Conservation (phyloP, 2,797 vertebrate genomes). For the Decapterus maruadsi region DNA sequence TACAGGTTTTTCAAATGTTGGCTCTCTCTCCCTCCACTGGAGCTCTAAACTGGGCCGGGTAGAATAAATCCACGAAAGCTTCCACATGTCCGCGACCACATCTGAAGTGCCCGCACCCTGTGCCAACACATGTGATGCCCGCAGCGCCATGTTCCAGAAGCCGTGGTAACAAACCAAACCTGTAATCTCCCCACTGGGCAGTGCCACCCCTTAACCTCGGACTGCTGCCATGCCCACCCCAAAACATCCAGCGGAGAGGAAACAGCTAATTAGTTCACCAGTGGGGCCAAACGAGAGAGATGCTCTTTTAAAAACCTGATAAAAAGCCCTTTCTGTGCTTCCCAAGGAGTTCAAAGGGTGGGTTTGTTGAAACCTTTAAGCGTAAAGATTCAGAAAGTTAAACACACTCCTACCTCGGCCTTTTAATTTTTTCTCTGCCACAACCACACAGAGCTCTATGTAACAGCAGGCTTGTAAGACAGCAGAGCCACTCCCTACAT, state of each 20-base stretch:
- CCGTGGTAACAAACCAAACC: conserved; percentile 69
- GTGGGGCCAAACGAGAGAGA: conserved; percentile 71
- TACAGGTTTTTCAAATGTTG: conserved; percentile 54
- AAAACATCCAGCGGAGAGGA: conserved; percentile 64
- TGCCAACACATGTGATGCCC: conserved; percentile 82
- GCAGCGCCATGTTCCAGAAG: conserved; percentile 78
- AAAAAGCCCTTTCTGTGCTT: conserved; percentile 68
- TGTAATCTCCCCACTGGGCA: conserved; percentile 79
- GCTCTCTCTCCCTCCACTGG: conserved; percentile 31
- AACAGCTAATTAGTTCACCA: conserved; percentile 77
- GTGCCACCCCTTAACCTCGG: conserved; percentile 72
- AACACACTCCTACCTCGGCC: conserved; percentile 63
- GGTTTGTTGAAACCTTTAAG: conserved; percentile 39
- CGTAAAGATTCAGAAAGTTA: conserved; percentile 61
- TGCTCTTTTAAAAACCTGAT: conserved; percentile 72
- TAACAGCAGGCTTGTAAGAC: conserved; percentile 34
- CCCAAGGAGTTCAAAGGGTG: conserved; percentile 67
- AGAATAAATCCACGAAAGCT: conserved; percentile 78
- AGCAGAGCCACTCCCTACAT: conserved; percentile 67
- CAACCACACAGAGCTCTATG: conserved; percentile 52
- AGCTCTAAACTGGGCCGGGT: conserved; percentile 69
- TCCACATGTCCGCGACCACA: conserved; percentile 86
- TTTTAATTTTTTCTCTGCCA: conserved; percentile 72
- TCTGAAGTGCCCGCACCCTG: conserved; percentile 75
- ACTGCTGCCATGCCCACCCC: conserved; percentile 72